Evolutionary conservation across 1,140 invertebrate species (phyloP).

Genomic region (Anoplophora glabripennis): DNA sequence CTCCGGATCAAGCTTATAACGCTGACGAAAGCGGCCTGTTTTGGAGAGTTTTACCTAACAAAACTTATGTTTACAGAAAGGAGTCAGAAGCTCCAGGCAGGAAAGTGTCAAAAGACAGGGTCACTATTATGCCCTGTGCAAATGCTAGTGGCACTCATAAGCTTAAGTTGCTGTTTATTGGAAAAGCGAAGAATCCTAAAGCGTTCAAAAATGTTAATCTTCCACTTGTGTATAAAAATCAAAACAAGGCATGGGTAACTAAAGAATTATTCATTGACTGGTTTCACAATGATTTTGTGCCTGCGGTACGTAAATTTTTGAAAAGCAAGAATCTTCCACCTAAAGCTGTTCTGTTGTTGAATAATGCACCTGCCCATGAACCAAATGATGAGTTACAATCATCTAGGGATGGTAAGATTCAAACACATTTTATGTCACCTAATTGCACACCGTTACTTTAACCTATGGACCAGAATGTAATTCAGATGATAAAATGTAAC

Average conservation of each 20-base stretch:
- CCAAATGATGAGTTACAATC: conserved; percentile 6
- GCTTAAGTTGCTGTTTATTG: conserved; percentile 40
- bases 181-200: conserved; percentile 42
- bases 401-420: conserved; percentile 30
- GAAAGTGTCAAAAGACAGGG: conserved; percentile 41
- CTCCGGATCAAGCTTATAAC: conserved; percentile 23
- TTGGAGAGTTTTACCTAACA: conserved; percentile 14
- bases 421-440: conserved; percentile 45
- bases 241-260: conserved; percentile 25
- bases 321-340: conserved; percentile 20
- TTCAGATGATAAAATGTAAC: conserved; percentile 34
- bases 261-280: conserved; percentile 17
- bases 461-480: conserved; percentile 44
- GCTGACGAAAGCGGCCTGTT: conserved; percentile 25
- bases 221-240: conserved; percentile 40
- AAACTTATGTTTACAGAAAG: conserved; percentile 7
- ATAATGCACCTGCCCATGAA: conserved; percentile 37
- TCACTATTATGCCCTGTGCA: conserved; percentile 43
- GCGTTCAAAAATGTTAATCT: conserved; percentile 21
- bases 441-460: conserved; percentile 51
- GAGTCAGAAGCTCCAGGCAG: conserved; percentile 6
- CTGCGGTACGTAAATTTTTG: conserved; percentile 11
- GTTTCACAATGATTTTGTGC: conserved; percentile 22
- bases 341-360: conserved; percentile 36
- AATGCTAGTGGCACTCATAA: conserved; percentile 46